phyloP scores from a whole-genome alignment of 2,888 invertebrate species.

The Anaspis maculata region DNA sequence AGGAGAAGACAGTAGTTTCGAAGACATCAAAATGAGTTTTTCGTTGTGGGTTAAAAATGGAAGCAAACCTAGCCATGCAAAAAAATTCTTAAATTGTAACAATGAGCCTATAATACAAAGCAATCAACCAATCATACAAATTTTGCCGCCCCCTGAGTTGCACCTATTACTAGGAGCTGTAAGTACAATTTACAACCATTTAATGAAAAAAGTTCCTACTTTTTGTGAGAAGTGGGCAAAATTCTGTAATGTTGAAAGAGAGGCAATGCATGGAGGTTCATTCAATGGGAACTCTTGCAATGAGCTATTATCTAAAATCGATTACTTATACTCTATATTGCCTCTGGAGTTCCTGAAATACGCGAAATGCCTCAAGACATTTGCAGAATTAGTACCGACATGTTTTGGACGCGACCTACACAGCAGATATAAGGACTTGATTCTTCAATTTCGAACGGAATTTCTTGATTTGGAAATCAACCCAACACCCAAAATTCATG shows the following conservation, averaged over 20 bases:
- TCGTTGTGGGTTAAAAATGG: neutral
- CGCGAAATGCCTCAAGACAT: neutral
- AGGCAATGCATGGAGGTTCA: neutral
- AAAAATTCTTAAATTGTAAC: too few species aligned
- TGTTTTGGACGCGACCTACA: neutral
- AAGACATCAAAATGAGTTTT: neutral
- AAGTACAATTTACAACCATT: neutral
- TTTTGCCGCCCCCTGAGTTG: constrained; percentile 1
- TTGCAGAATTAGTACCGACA: neutral
- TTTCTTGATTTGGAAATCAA: too few species aligned
- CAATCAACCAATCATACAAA: neutral
- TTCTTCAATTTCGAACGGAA: too few species aligned
- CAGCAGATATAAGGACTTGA: neutral
- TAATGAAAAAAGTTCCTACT: constrained; percentile 1
- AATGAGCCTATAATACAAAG: too few species aligned
- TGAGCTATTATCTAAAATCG: constrained; percentile 1
- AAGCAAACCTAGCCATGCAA: neutral
- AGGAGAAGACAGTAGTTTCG: neutral
- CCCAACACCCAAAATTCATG: constrained; percentile 2
- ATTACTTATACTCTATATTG: constrained; percentile 1
- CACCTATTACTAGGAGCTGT: constrained; percentile 1
- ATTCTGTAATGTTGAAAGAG: constrained; percentile 1
- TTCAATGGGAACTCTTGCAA: constrained; percentile 1
- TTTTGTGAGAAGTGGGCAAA: constrained; percentile 1
- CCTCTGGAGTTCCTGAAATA: neutral